Base-by-base conservation (phyloP, 2,113 vertebrate genomes). In the Aptenodytes patagonicus region DNA sequence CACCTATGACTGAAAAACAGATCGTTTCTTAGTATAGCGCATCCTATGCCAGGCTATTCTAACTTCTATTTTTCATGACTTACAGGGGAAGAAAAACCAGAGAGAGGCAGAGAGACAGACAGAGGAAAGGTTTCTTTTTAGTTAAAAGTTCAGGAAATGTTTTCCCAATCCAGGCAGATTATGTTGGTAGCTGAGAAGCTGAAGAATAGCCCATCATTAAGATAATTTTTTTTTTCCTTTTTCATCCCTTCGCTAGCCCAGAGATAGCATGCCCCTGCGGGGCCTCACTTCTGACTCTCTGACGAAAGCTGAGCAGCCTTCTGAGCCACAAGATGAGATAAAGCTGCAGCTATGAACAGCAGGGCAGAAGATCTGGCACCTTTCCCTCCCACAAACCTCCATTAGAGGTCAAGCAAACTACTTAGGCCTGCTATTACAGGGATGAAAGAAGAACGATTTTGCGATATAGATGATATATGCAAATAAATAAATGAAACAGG, bases 251-350 rank as follows among this genome's bases (percentile, higher is more conserved):
- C 54, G 36, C 84, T 46, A 89, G 65, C 81, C 79, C 38, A 62
- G 44, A 96, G 90, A 95, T 69, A 89, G 31, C 29, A 36, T 32
- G 36, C 70, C 92, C 85, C 84, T 85, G 21, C 17, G 3, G 73
- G 82, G 84, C 85, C 84, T 96, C 79, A 72, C 62, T 88, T 92
- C 82, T 87, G 85, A 84, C 81, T 94, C 60, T 84, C 84, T 97
- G 96, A 91, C 28, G 44, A 96, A 96, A 96, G 75, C 66, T 14
- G 36, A 89, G 61, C 91, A 91, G 78, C 54, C 19, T 86, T 82
- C 81, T 65, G 84, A 95, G 82, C 90, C 90, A 86, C 71, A 87
- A 85, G 82, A 81, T 83, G 84, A 96, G 95, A 96, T 96, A 96
- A 96, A 94, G 70, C 90, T 83, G 82, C 49, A 90, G 57, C 76